phyloP scores from a whole-genome alignment of 2,113 vertebrate species.

The Taurulus bubalis region DNA sequence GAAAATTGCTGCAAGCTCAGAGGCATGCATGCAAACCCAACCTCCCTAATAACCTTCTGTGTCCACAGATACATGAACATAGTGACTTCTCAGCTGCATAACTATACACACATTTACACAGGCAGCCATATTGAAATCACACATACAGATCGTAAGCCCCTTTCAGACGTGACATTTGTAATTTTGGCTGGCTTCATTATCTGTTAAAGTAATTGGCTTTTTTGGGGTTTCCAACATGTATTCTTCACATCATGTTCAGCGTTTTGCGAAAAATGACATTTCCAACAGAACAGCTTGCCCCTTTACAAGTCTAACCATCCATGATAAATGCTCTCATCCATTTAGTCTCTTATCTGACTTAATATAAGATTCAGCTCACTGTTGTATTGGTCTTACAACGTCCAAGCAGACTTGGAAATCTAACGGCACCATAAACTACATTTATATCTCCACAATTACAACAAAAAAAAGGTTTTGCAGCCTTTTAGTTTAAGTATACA shows the following conservation, averaged over 20 bases:
- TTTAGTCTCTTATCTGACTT: slow-evolving; percentile 4
- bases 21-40: slow-evolving; percentile 15
- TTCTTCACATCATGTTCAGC: not conserved
- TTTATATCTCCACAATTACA: no score
- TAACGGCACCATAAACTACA: no score
- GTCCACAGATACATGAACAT: slow-evolving; percentile 8
- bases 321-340: not conserved
- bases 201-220: not conserved
- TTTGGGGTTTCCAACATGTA: not conserved
- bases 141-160: not conserved
- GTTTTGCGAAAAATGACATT: not conserved
- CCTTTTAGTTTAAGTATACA: no score
- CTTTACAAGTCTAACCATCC: not conserved
- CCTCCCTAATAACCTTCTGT: slow-evolving; percentile 31
- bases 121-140: not conserved
- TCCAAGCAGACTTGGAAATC: not conserved
- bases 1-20: slow-evolving; percentile 26
- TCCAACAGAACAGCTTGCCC: not conserved
- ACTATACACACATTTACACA: not conserved
- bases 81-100: slow-evolving; percentile 1
- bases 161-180: not conserved
- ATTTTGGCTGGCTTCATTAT: not conserved
- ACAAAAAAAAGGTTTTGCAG: no score
- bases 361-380: not conserved
- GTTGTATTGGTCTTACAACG: not conserved